Percentiles rank a stretch among this genome's conserved stretches.
Conservation (phyloP, 2,113 vertebrate species). For the Panthera tigris region DNA sequence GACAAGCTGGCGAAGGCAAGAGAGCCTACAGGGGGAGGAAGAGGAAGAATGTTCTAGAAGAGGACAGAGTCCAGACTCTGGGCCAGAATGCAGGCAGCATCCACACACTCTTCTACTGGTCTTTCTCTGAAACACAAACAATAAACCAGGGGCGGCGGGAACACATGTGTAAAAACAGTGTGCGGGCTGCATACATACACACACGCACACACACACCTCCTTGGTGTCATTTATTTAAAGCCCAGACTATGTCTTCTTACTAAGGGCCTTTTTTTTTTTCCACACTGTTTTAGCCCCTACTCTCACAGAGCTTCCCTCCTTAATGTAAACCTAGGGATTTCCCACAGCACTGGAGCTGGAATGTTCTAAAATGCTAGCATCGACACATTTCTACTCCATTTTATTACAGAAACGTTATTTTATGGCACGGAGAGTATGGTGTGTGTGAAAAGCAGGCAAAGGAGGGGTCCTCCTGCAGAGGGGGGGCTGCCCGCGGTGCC, state of each 20-base stretch:
- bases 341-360: not conserved
- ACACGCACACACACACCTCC: not conserved
- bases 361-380: constrained; percentile 38
- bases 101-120: not conserved
- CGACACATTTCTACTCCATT: not conserved
- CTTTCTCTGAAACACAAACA: not conserved
- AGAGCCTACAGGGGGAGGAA: not conserved
- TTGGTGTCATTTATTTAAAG: not conserved
- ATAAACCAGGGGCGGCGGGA: not conserved
- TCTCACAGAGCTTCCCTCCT: not conserved
- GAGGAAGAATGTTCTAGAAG: not conserved
- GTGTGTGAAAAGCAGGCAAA: not conserved
- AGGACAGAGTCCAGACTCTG: not conserved
- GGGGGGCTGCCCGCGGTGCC: not conserved
- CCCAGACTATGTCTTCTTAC: constrained; percentile 3
- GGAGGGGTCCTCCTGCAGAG: not conserved
- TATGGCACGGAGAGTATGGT: not conserved
- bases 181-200: not conserved
- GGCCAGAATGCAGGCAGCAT: not conserved
- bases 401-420: constrained; percentile 23
- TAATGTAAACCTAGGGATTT: not conserved
- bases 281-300: not conserved
- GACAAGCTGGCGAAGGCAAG: not conserved
- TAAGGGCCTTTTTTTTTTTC: not conserved
- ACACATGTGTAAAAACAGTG: not conserved